Evolutionary conservation across 2,888 invertebrate species (phyloP), one percentile per base, ranked within the genome.

Genomic region (Brachypterus glaber): DNA sequence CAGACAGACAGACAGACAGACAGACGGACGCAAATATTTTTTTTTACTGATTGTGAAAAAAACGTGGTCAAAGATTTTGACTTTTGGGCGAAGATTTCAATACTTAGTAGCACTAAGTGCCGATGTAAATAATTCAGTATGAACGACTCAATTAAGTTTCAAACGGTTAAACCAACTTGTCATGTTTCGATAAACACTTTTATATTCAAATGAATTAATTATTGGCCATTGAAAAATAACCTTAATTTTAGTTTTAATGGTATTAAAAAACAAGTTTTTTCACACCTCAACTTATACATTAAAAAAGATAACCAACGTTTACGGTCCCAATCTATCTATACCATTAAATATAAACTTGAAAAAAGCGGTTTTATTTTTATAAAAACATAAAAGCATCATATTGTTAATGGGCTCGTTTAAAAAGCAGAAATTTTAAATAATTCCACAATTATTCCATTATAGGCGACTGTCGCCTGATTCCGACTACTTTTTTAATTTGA

Each of bases 121-220:
- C n/a, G n/a, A n/a, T n/a, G n/a, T n/a, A n/a, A n/a, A n/a, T n/a
- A n/a, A n/a, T n/a, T n/a, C n/a, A n/a, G n/a, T n/a, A n/a, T n/a
- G 42, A 46, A 52, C 52, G 48, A 48, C 50, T 53, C 52, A 55
- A 52, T 53, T 48, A 51, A 47, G 39, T 49, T 45, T 44, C 45
- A 47, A 51, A 48, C 46, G 47, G 35, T 35, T 33, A 39, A 41
- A 45, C 50, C 53, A 45, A 46, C 45, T 34, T 43, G 48, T 48
- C 51, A 47, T 52, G 52, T 52, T 44, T 46, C 50, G 52, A 54
- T 56, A 57, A 58, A 56, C 53, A 50, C 52, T 53, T 56, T 54
- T 55, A 53, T 57, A 58, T 55, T 55, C 48, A 59, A 59, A 58
- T 56, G 55, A 56, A 57, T 57, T 55, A 53, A 57, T 57, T 54